A percentile compares a stretch with the other conserved stretches of the same genome.
Evolutionary conservation across 2,797 vertebrate species (phyloP).

Genomic region (Salmo trutta): DNA sequence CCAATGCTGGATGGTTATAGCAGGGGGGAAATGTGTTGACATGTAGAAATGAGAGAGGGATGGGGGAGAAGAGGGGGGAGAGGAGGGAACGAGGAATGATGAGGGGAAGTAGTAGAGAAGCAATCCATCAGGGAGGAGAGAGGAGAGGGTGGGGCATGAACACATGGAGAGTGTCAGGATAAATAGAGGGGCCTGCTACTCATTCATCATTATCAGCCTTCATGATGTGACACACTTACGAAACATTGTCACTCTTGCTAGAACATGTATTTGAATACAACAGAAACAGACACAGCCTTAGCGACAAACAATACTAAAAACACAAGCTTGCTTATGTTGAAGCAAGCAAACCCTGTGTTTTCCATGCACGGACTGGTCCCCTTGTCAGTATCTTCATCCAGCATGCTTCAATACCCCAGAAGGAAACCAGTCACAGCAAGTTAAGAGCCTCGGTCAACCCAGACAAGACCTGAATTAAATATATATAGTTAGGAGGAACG

Average conservation of each 20-base stretch:
- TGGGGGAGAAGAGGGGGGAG: neutral
- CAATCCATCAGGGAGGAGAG: neutral
- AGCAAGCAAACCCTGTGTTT: no score
- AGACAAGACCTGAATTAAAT: neutral
- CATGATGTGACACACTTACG: neutral
- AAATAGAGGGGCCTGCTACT: neutral
- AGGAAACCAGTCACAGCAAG: no score
- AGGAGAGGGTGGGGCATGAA: neutral
- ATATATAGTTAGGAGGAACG: neutral
- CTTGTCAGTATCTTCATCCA: no score
- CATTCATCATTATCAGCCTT: neutral
- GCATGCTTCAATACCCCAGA: no score
- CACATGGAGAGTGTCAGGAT: neutral
- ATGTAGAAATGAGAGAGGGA: neutral
- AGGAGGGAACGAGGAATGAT: no score
- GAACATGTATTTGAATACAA: no score
- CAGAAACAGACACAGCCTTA: no score
- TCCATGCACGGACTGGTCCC: no score
- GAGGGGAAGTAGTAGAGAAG: neutral
- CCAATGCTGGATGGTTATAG: neutral
- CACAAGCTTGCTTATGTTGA: no score
- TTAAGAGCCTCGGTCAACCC: no score
- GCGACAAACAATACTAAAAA: no score
- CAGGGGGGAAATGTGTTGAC: neutral
- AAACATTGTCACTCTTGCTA: neutral